Conservation (phyloP, 2,888 invertebrate species). For the Apotomis turbidana region DNA sequence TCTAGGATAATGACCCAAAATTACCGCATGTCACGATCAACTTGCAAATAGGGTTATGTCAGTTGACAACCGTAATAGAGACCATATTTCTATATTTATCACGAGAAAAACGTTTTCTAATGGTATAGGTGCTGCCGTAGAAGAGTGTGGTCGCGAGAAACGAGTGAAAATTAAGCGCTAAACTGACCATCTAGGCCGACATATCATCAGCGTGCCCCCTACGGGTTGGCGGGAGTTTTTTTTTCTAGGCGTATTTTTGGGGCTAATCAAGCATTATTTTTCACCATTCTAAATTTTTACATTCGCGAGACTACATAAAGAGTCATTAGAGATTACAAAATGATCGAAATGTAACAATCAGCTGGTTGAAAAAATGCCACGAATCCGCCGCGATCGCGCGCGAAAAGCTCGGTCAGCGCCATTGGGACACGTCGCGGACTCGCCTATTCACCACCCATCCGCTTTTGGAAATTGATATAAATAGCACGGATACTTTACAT, state of each 20-base stretch:
- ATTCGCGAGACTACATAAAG: constrained; percentile 59
- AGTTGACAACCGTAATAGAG: constrained; percentile 76
- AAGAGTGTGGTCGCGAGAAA: constrained; percentile 47
- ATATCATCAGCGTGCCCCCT: constrained; percentile 78
- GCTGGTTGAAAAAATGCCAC: constrained; percentile 81
- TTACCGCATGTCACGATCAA: constrained; percentile 82
- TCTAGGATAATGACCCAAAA: constrained; percentile 64
- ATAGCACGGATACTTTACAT: constrained; percentile 66
- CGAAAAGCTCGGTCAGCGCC: constrained; percentile 83
- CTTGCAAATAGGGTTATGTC: constrained; percentile 83
- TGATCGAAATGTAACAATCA: constrained; percentile 63
- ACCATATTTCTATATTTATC: constrained; percentile 63
- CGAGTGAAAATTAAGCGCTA: constrained; percentile 50
- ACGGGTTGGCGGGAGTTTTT: constrained; percentile 79
- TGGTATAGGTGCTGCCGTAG: constrained; percentile 51
- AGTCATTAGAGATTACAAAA: constrained; percentile 56
- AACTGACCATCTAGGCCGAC: constrained; percentile 55
- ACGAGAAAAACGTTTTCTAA: constrained; percentile 49
- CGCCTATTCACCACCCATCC: constrained; percentile 77
- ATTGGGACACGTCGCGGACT: constrained; percentile 84
- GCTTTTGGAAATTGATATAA: constrained; percentile 81
- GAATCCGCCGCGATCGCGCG: constrained; percentile 84
- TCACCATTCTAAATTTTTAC: constrained; percentile 52
- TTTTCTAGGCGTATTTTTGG: constrained; percentile 66
- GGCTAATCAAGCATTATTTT: constrained; percentile 50